Evolutionary conservation across 1,140 invertebrate genomes (phyloP).

Genomic region (Maniola jurtina): DNA sequence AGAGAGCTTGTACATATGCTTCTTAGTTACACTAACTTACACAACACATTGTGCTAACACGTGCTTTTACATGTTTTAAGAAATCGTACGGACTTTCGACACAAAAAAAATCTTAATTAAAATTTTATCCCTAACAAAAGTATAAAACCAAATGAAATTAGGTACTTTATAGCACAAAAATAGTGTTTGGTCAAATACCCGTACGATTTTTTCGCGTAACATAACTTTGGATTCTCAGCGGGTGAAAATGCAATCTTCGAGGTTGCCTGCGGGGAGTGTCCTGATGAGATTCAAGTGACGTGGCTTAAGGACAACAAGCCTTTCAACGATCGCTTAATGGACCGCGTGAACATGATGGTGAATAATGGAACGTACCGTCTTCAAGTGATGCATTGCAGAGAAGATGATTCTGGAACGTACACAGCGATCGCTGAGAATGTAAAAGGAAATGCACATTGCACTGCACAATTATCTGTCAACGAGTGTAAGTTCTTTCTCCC

Average conservation of each 20-base stretch:
- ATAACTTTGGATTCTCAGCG: constrained; percentile 80
- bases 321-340: constrained; percentile 86
- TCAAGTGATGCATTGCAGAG: constrained; percentile 88
- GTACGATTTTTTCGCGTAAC: constrained; percentile 58
- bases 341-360: constrained; percentile 83
- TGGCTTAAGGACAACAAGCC: constrained; percentile 96
- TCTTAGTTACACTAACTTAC: constrained; percentile 65
- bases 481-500: constrained; percentile 82
- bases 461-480: constrained; percentile 91
- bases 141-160: background rate
- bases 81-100: constrained; percentile 44
- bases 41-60: constrained; percentile 65
- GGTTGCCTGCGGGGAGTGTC: constrained; percentile 82
- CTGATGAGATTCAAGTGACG: constrained; percentile 81
- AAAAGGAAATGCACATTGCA: constrained; percentile 89
- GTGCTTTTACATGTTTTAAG: constrained; percentile 48
- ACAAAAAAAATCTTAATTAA: background rate
- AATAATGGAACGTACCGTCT: constrained; percentile 82
- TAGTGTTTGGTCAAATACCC: constrained; percentile 19
- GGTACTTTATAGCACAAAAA: constrained; percentile 3
- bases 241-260: constrained; percentile 92
- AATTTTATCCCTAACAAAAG: background rate
- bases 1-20: constrained; percentile 73
- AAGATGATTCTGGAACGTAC: constrained; percentile 93
- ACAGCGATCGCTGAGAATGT: constrained; percentile 92